Evolutionary conservation across 2,888 invertebrate genomes (phyloP).

Genomic region (Boloria selene): DNA sequence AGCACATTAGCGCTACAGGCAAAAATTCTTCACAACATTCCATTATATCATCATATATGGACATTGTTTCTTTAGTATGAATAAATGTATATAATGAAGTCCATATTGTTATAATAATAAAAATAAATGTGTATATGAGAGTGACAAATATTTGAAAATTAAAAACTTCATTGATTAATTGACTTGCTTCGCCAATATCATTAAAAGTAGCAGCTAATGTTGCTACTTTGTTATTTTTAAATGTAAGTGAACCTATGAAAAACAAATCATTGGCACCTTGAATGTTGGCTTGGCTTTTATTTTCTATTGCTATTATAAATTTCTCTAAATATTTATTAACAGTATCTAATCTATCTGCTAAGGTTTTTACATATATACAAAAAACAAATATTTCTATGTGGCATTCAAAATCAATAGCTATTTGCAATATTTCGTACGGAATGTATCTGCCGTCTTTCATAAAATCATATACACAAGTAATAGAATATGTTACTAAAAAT

Average conservation of each 20-base stretch:
- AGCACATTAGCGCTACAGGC: slow-evolving; percentile 22
- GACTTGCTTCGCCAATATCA: slow-evolving; percentile 45
- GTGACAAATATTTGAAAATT: slow-evolving; percentile 60
- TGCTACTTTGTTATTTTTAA: slow-evolving; percentile 27
- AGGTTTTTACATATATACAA: slow-evolving; percentile 52
- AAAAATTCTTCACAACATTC: slow-evolving; percentile 50
- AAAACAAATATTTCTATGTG: slow-evolving; percentile 42
- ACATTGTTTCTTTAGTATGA: slow-evolving; percentile 42
- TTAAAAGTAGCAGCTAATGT: slow-evolving; percentile 46
- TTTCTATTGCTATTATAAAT: slow-evolving; percentile 49
- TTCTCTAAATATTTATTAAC: slow-evolving; percentile 54
- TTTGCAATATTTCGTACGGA: background rate
- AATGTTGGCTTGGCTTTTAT: slow-evolving; percentile 24
- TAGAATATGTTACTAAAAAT: background rate
- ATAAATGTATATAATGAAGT: slow-evolving; percentile 53
- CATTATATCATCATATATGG: slow-evolving; percentile 48
- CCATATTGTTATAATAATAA: slow-evolving; percentile 59
- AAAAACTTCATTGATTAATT: slow-evolving; percentile 55
- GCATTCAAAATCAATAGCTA: slow-evolving; percentile 27
- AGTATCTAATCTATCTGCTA: slow-evolving; percentile 49
- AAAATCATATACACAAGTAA: slow-evolving; percentile 6
- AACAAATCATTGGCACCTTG: background rate
- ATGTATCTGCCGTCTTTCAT: background rate
- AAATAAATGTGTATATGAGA: slow-evolving; percentile 56
- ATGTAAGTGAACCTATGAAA: slow-evolving; percentile 12